Conservation (phyloP, 2,113 vertebrate genomes). For the Protobothrops flavoviridis region DNA sequence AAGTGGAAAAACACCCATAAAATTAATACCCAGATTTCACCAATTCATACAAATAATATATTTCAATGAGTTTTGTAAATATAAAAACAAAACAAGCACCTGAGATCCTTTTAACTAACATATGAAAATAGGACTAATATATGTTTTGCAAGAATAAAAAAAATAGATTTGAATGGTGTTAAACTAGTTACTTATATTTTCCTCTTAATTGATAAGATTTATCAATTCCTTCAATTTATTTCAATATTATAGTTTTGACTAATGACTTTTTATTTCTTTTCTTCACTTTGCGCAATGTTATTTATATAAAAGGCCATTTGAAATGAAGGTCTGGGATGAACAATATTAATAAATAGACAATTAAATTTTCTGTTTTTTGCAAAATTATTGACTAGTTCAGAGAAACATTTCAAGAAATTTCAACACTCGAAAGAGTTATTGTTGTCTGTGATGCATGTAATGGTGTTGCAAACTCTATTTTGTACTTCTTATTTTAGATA, state of each 20-base stretch:
- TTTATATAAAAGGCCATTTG: not conserved
- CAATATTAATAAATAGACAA: not conserved
- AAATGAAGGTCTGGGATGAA: not conserved
- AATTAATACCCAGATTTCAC: constrained; percentile 1
- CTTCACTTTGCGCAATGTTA: not conserved
- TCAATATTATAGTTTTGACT: not conserved
- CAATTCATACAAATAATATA: not conserved
- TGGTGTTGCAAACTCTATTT: not conserved
- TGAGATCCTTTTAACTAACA: not conserved
- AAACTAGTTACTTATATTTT: not conserved
- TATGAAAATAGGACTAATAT: not conserved
- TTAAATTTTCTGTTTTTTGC: not conserved
- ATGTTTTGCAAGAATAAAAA: not conserved
- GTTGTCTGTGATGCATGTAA: not conserved
- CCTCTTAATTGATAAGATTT: not conserved
- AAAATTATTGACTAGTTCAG: not conserved
- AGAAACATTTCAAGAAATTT: not conserved
- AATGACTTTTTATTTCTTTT: not conserved
- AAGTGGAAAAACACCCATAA: constrained; percentile 47
- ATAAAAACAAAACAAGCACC: not conserved
- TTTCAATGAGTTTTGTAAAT: not conserved
- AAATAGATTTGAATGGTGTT: not conserved
- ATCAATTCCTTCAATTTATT: not conserved
- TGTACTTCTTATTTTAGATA: not conserved
- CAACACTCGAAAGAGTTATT: not conserved